These are phyloP conservation scores for Diplazon laetatorius DNA, from an alignment of 2,888 invertebrate genomes.

Conservation along the genomic window DNA sequence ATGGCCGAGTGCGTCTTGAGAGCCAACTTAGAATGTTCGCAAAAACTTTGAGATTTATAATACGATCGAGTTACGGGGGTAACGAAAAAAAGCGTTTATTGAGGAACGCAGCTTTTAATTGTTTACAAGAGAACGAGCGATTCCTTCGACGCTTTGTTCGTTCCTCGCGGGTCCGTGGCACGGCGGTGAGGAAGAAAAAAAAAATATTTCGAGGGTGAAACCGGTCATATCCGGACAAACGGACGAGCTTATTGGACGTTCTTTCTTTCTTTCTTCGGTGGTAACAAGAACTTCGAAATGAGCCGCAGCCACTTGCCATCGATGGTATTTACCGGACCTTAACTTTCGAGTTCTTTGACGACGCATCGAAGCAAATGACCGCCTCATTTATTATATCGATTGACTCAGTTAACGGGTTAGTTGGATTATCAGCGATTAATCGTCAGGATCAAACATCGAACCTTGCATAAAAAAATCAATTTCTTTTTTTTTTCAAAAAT, in stretches of 20 bases:
- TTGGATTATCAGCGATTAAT: too few species aligned
- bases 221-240: slow-evolving; percentile 5
- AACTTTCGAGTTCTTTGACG: slow-evolving; percentile 10
- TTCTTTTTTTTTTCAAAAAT: too few species aligned
- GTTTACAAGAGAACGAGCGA: slow-evolving; percentile 61
- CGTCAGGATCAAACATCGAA: too few species aligned
- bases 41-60: slow-evolving; percentile 43
- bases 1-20: slow-evolving; percentile 47
- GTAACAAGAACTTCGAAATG: slow-evolving; percentile 65
- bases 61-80: slow-evolving; percentile 50
- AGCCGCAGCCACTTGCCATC: slow-evolving; percentile 54
- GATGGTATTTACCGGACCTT: slow-evolving; percentile 46
- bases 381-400: slow-evolving; percentile 18
- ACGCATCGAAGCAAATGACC: background rate
- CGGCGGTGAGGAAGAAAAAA: slow-evolving; percentile 39
- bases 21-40: slow-evolving; percentile 38
- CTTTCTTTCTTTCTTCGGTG: slow-evolving; percentile 3
- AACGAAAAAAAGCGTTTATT: slow-evolving; percentile 65
- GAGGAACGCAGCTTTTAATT: slow-evolving; percentile 63
- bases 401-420: background rate
- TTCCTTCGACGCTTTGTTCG: slow-evolving; percentile 28
- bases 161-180: background rate
- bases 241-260: slow-evolving; percentile 43
- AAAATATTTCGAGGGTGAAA: slow-evolving; percentile 52
- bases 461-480: too few species aligned